These are phyloP conservation scores for Drosophila melanica DNA, from an alignment of 1,140 invertebrate species.

Conservation along the genomic window DNA sequence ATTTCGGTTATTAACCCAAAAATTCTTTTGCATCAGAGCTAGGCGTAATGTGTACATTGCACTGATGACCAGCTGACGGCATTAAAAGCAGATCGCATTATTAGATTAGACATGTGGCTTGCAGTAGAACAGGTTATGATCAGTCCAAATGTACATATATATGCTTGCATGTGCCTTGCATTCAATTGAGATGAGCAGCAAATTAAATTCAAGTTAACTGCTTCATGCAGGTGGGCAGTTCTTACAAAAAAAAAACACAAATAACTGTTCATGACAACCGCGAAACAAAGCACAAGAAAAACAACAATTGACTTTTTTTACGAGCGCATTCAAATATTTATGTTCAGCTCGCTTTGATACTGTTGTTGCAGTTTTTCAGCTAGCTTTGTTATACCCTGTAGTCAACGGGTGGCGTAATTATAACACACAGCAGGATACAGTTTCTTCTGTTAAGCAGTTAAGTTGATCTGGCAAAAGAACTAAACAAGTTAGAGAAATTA, in stretches of 20 bases:
- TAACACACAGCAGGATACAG: too few relatives aligned
- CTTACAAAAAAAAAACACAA: neutral
- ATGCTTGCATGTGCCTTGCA: slow-evolving; percentile 5
- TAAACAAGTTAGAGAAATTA: too few relatives aligned
- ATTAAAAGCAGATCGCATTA: neutral
- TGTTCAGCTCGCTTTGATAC: neutral
- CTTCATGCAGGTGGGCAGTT: neutral
- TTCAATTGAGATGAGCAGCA: slow-evolving; percentile 25
- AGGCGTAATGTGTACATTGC: neutral
- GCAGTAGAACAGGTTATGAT: slow-evolving; percentile 29
- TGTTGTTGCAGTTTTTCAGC: slow-evolving; percentile 2
- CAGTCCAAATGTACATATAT: neutral
- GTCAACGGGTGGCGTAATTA: neutral
- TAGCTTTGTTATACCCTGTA: neutral
- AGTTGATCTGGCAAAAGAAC: neutral
- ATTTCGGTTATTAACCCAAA: slow-evolving; percentile 27
- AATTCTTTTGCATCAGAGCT: slow-evolving; percentile 40
- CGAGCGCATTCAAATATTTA: slow-evolving; percentile 9
- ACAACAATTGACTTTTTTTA: slow-evolving; percentile 3
- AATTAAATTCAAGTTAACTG: slow-evolving; percentile 30
- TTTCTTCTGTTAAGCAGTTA: neutral
- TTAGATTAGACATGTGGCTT: slow-evolving; percentile 2
- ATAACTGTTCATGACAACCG: neutral
- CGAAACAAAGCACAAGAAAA: neutral
- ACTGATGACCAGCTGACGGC: neutral